A percentile compares a stretch with the other conserved stretches of the same genome.
phyloP scores from a whole-genome alignment of 2,797 vertebrate genomes.

The Semotilus atromaculatus region DNA sequence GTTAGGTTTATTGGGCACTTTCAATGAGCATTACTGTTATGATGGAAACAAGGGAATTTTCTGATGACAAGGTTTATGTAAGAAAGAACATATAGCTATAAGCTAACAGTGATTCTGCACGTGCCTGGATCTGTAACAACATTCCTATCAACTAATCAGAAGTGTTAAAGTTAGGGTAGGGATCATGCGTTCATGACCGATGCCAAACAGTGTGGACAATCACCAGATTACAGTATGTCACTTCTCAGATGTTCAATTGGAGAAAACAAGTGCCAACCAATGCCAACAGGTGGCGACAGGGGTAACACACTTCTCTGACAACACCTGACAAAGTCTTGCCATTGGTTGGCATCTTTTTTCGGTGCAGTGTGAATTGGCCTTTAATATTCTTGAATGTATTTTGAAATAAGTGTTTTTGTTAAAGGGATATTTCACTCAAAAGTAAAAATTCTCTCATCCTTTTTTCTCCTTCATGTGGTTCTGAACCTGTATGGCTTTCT shows the following conservation, averaged over 20 bases:
- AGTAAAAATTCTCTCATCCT: not conserved
- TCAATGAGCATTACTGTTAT: not conserved
- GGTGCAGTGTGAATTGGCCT: not conserved
- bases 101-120: not conserved
- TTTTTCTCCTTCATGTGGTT: not conserved
- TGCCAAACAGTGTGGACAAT: not conserved
- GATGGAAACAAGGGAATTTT: not conserved
- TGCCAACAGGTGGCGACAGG: not conserved
- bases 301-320: not conserved
- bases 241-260: not conserved
- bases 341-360: not conserved
- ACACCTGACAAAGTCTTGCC: not conserved
- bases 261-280: not conserved
- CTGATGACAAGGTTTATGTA: not conserved
- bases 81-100: not conserved
- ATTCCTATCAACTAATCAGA: not conserved
- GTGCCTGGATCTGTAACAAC: not conserved
- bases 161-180: not conserved
- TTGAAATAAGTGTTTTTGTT: not conserved
- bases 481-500: not conserved
- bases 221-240: not conserved
- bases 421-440: not conserved
- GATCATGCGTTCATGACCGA: not conserved
- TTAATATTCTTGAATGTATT: not conserved
- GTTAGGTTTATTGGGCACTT: not conserved